These are phyloP conservation scores for Neolamprologus sp. DNA, from an alignment of 2,113 vertebrate species.

Conservation along the genomic window DNA sequence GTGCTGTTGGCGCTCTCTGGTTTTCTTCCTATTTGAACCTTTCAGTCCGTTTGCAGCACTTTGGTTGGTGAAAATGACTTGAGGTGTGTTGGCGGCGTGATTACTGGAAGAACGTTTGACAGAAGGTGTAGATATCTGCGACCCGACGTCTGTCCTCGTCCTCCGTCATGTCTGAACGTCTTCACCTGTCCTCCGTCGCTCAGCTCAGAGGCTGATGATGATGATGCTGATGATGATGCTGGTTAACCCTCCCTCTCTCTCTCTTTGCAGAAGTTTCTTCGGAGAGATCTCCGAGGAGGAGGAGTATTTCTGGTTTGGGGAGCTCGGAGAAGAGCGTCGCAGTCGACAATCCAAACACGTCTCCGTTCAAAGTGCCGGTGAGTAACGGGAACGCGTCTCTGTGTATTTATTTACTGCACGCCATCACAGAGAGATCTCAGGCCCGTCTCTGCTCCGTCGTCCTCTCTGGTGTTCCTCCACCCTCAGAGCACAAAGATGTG, in stretches of 20 bases:
- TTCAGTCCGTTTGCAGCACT: neutral
- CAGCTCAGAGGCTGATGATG: neutral
- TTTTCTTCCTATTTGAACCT: neutral
- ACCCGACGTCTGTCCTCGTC: neutral
- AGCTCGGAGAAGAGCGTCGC: conserved; percentile 83
- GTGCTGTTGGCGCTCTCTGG: neutral
- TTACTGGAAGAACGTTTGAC: neutral
- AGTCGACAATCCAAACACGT: conserved; percentile 82
- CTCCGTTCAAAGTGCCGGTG: conserved; percentile 95
- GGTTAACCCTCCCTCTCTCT: neutral
- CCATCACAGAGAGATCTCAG: neutral
- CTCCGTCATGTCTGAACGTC: neutral
- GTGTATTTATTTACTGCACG: neutral
- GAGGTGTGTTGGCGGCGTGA: neutral
- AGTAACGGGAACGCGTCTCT: conserved; percentile 34
- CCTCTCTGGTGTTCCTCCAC: neutral
- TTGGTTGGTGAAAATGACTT: neutral
- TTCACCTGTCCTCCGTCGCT: neutral
- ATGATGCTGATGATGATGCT: neutral
- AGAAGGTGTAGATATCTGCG: neutral
- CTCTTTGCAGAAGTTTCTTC: conserved; percentile 79
- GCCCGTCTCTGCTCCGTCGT: neutral
- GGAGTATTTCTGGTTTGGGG: conserved; percentile 91
- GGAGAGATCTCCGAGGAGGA: conserved; percentile 88
- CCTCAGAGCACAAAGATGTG: accelerated